Evolutionary conservation across 2,797 vertebrate genomes (phyloP), one percentile per base, ranked within the genome.

Genomic region (Propithecus perrieri): DNA sequence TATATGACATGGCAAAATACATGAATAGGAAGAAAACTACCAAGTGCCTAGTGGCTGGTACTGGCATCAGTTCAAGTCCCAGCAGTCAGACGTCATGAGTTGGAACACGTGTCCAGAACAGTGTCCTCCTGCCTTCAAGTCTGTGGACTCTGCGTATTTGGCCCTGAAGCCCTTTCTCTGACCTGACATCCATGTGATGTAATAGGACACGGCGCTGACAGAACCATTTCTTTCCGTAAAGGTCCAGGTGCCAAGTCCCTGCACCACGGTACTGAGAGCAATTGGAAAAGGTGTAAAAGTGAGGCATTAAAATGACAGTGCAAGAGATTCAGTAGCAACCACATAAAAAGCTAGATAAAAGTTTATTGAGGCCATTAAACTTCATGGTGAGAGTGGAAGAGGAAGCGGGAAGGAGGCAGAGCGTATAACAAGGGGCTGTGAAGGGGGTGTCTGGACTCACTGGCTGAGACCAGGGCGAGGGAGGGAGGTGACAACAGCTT

Each of bases 311-410:
- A 76, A 67, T 9, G 63, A 85, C 57, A 85, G 89, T n/a, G 3
- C 20, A 69, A 65, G 76, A 93, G 89, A 88, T 79, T 63, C 50
- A 92, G 78, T 22, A 53, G 79, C 63, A 85, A 18, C 14, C 26
- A 83, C 84, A 83, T 79, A 61, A 96, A 95, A 95, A 35, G 65
- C 10, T 2, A 95, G 89, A 79, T 94, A 83, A 93, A 97, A 75
- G 85, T 84, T 95, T 89, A 94, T 26, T 12, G 89, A 92, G 93
- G 75, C 67, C 17, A 30, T 96, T 88, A 89, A 91, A 93, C 63
- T 71, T 94, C 78, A 59, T 0, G 12, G 81, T 24, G 30, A 92
- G 93, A 74, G 30, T 2, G 14, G 74, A 72, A 88, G 18, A 43
- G n/a, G 86, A 61, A 65, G 71, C 63, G 15, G 53, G 13, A 18